Evolutionary conservation across 2,888 invertebrate genomes (phyloP).

Genomic region (Merodon equestris): DNA sequence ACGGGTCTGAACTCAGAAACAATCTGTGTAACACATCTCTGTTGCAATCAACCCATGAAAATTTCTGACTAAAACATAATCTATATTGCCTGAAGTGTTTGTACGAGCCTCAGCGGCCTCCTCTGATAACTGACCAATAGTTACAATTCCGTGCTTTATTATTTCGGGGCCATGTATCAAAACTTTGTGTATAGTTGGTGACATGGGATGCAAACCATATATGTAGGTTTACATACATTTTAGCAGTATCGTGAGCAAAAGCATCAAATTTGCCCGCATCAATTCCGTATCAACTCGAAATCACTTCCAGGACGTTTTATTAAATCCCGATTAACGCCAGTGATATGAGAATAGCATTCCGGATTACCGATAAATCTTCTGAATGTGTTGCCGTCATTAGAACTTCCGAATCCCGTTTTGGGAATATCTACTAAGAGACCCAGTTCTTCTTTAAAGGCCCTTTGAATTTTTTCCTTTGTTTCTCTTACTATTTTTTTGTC

Average conservation of each 20-base stretch:
- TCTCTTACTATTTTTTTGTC: background rate
- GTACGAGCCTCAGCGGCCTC: too few relatives aligned
- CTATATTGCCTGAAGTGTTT: too few relatives aligned
- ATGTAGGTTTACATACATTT: background rate
- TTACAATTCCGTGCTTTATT: background rate
- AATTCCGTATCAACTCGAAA: background rate
- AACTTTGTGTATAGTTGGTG: conserved; percentile 12
- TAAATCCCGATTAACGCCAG: background rate
- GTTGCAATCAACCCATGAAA: too few relatives aligned
- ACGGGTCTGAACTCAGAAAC: conserved; percentile 9
- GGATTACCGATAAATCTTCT: background rate
- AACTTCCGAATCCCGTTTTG: background rate
- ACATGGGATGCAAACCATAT: conserved; percentile 5
- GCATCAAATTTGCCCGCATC: background rate
- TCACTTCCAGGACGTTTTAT: too few relatives aligned
- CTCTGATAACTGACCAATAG: too few relatives aligned
- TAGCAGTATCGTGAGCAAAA: too few relatives aligned
- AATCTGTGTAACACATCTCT: too few relatives aligned
- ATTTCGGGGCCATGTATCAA: conserved; percentile 5
- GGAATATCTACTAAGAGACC: conserved; percentile 1
- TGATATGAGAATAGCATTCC: background rate
- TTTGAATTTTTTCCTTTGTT: background rate
- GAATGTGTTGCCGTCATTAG: background rate
- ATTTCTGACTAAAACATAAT: too few relatives aligned
- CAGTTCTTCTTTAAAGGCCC: background rate